phyloP scores from a whole-genome alignment of 2,888 invertebrate genomes.

The Torymus auratus region DNA sequence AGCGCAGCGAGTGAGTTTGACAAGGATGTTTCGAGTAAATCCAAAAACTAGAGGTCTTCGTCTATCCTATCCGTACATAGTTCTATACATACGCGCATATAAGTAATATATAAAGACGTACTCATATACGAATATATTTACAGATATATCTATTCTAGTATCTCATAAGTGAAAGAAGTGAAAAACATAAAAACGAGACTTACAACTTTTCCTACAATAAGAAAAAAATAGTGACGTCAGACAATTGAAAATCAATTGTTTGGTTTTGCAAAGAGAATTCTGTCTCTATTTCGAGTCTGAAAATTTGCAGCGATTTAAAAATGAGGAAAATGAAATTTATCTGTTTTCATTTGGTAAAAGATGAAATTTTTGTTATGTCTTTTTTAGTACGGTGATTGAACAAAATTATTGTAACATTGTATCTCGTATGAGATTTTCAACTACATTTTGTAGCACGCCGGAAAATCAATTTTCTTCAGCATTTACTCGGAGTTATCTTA shows the following conservation, averaged over 20 bases:
- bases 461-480: slow-evolving; percentile 54
- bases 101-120: slow-evolving; percentile 61
- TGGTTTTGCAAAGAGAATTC: slow-evolving; percentile 41
- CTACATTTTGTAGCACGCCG: slow-evolving; percentile 47
- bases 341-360: slow-evolving; percentile 24
- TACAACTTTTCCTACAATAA: slow-evolving; percentile 55
- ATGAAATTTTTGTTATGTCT: slow-evolving; percentile 32
- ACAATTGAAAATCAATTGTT: slow-evolving; percentile 47
- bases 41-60: slow-evolving; percentile 76
- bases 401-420: slow-evolving; percentile 27
- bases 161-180: slow-evolving; percentile 61
- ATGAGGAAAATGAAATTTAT: slow-evolving; percentile 36
- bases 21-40: slow-evolving; percentile 71
- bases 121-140: slow-evolving; percentile 57
- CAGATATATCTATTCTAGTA: slow-evolving; percentile 65
- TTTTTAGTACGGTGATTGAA: slow-evolving; percentile 23
- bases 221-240: slow-evolving; percentile 41
- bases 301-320: slow-evolving; percentile 43
- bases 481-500: slow-evolving; percentile 6
- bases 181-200: slow-evolving; percentile 55
- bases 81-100: slow-evolving; percentile 62
- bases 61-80: slow-evolving; percentile 72
- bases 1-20: slow-evolving; percentile 67
- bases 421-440: slow-evolving; percentile 37
- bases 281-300: slow-evolving; percentile 43